Conservation (phyloP, 2,797 vertebrate species). For the Triplophysa yarkandensis region DNA sequence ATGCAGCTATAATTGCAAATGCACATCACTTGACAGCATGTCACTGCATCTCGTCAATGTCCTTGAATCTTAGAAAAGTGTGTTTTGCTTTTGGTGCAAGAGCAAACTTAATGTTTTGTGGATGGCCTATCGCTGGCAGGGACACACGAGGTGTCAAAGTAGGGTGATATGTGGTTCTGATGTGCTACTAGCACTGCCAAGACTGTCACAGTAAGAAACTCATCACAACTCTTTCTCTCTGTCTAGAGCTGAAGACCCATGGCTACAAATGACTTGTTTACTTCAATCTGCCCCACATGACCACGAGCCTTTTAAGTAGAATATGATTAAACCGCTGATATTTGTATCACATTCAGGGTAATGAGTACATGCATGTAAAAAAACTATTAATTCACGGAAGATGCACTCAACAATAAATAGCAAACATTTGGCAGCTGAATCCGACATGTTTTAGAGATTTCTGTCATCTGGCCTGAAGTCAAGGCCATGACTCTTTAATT, state of each 20-base stretch:
- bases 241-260: conserved; percentile 53
- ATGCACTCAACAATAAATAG: conserved; percentile 21
- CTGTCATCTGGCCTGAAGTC: conserved; percentile 17
- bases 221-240: conserved; percentile 62
- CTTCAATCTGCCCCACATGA: conserved; percentile 39
- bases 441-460: conserved; percentile 13
- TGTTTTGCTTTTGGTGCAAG: conserved; percentile 35
- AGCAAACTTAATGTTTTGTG: conserved; percentile 36
- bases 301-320: conserved; percentile 40
- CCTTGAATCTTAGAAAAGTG: conserved; percentile 16
- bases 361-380: conserved; percentile 22
- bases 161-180: conserved; percentile 64
- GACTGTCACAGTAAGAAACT: conserved; percentile 60
- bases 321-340: conserved; percentile 37
- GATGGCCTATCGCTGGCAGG: conserved; percentile 54
- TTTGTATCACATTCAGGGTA: conserved; percentile 6
- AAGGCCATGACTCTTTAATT: conserved; percentile 28
- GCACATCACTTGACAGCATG: background rate
- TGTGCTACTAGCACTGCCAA: conserved; percentile 66
- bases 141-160: conserved; percentile 67
- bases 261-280: conserved; percentile 64
- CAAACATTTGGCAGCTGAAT: conserved; percentile 19
- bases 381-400: background rate
- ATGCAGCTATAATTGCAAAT: background rate
- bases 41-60: conserved; percentile 11